Conservation (phyloP, 2,888 invertebrate genomes). For the Pyrochroa serraticornis region DNA sequence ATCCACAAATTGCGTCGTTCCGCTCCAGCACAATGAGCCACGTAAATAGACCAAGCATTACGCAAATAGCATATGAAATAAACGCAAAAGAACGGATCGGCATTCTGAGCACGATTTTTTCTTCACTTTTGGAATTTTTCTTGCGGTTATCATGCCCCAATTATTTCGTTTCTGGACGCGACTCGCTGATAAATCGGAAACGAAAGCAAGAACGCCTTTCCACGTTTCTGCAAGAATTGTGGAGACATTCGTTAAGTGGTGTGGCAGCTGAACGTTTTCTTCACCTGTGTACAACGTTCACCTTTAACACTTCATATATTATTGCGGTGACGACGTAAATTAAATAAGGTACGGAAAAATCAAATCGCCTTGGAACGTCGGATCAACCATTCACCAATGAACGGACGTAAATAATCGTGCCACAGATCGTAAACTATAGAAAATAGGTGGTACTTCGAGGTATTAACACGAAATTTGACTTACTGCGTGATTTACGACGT, state of each 20-base stretch:
- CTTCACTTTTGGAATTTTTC: too few relatives aligned
- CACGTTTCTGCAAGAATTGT: slow-evolving; percentile 6
- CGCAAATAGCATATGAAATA: slow-evolving; percentile 32
- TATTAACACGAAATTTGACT: too few relatives aligned
- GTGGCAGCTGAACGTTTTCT: slow-evolving; percentile 26
- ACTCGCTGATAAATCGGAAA: too few relatives aligned
- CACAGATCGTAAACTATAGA: too few relatives aligned
- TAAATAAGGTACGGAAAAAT: slow-evolving; percentile 14
- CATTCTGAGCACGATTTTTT: too few relatives aligned
- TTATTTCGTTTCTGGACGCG: too few relatives aligned
- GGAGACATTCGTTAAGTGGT: slow-evolving; percentile 26
- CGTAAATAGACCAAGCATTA: slow-evolving; percentile 34
- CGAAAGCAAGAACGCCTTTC: neutral
- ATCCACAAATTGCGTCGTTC: slow-evolving; percentile 3
- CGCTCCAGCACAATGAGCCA: neutral
- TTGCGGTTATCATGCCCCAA: too few relatives aligned
- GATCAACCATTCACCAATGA: too few relatives aligned
- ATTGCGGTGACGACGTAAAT: slow-evolving; percentile 24
- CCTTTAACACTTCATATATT: slow-evolving; percentile 31
- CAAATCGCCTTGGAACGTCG: too few relatives aligned
- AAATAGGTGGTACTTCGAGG: too few relatives aligned
- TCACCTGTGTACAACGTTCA: slow-evolving; percentile 28
- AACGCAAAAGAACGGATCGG: slow-evolving; percentile 11
- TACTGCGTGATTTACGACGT: too few relatives aligned
- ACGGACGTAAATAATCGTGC: too few relatives aligned